phyloP scores from a whole-genome alignment of 2,797 vertebrate species.

The Danio aesculapii region DNA sequence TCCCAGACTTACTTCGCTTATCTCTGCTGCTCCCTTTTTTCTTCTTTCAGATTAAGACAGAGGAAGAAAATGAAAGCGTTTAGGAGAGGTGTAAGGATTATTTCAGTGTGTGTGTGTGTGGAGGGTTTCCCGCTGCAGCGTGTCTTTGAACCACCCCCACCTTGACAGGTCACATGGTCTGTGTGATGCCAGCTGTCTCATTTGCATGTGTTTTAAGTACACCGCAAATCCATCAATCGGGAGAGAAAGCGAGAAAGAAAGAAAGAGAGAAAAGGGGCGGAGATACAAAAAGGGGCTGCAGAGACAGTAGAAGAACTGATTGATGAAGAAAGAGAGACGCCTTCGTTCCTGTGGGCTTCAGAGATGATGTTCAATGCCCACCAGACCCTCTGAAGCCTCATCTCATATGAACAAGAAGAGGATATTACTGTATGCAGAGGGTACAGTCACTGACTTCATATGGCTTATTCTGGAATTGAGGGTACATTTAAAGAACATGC shows the following conservation, averaged over 20 bases:
- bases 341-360: conserved; percentile 22
- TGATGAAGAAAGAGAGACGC: conserved; percentile 16
- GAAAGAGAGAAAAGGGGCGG: conserved; percentile 3
- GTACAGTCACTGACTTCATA: neutral
- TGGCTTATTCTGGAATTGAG: conserved; percentile 1
- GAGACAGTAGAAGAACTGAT: conserved; percentile 31
- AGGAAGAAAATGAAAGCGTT: conserved; percentile 40
- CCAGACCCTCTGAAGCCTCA: conserved; percentile 29
- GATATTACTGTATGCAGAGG: neutral
- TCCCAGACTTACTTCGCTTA: conserved; percentile 55
- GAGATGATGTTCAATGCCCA: conserved; percentile 33
- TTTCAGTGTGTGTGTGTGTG: conserved; percentile 47
- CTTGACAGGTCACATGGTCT: conserved; percentile 80
- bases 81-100: conserved; percentile 54
- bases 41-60: conserved; percentile 8
- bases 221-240: conserved; percentile 71
- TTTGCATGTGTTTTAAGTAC: conserved; percentile 80
- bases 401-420: conserved; percentile 17
- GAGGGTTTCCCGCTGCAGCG: conserved; percentile 51
- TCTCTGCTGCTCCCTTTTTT: conserved; percentile 23
- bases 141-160: conserved; percentile 74
- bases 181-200: conserved; percentile 82
- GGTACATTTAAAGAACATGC: neutral
- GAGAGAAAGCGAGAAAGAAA: conserved; percentile 46
- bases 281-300: conserved; percentile 27